Base-by-base conservation (phyloP, 2,888 invertebrate genomes). In the Sialis fuliginosa region DNA sequence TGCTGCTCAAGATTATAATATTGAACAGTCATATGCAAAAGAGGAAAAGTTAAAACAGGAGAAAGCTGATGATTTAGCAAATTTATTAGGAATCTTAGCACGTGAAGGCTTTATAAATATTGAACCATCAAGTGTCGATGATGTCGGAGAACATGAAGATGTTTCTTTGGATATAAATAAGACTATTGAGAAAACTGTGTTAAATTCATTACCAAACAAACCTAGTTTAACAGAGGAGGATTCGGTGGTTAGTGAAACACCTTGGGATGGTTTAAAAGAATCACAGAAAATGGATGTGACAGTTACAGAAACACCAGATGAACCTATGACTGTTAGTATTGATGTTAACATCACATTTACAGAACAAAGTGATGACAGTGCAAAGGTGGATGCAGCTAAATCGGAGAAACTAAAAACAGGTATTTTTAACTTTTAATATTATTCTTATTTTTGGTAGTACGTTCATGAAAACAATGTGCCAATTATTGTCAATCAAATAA, bases 11-110 rank as follows among this genome's bases (percentile, higher is more conserved):
- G 81, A 81, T 62, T 89, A 89, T 60, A 78, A 75, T 52, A 77
- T 89, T 58, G 78, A 81, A 60, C 79, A 86, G 54, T 87, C 86
- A 54, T 89, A 89, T 65, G 83, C 82, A 13, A 87, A 86, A 60
- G 87, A 88, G 59, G 75, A 77, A 50, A 79, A 77, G 59, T 58
- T 85, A 48, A 79, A 79, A 58, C 79, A 77, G 52, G 76, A 74
- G 56, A 71, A 74, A 34, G 69, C 69, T 46, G 72, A 72, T 54
- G 70, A 79, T 52, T 65, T 71, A 10, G 70, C 67, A 56, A 68
- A 69, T 49, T 71, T 79, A 62, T 65, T 81, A 51, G 75, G 76
- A 44, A 70, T 80, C 59, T 62, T 81, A 54, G 69, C 77, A 34
- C 72, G 77, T 55, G 81, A 81, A 63, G 77, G 78, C 37, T 78